Percentiles rank a stretch among this genome's conserved stretches.
These are phyloP conservation scores for Platichthys stellatus DNA, from an alignment of 2,113 vertebrate genomes.

Conservation along the genomic window DNA sequence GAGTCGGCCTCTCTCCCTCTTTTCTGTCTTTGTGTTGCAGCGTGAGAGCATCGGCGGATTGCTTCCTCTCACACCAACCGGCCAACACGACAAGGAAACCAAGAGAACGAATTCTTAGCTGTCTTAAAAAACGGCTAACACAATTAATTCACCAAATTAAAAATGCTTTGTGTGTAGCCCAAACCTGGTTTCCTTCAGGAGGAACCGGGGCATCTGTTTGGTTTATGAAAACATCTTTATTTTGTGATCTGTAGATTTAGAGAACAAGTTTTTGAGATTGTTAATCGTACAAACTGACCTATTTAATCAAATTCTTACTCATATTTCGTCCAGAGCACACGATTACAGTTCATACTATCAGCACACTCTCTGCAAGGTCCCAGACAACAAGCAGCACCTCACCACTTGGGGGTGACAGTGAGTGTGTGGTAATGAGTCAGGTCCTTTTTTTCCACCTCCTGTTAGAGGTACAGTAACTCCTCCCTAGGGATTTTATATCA, in stretches of 20 bases:
- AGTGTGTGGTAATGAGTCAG: slow-evolving; percentile 51
- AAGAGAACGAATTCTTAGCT: slow-evolving; percentile 4
- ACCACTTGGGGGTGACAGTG: slow-evolving; percentile 74
- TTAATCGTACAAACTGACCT: too few species aligned
- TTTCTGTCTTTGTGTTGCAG: slow-evolving; percentile 71
- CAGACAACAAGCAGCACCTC: slow-evolving; percentile 50
- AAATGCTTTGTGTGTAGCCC: slow-evolving; percentile 14
- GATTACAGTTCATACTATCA: slow-evolving; percentile 1
- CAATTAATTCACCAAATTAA: slow-evolving; percentile 44
- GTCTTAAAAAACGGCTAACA: slow-evolving; percentile 30
- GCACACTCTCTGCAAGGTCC: slow-evolving; percentile 4
- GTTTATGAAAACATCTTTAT: not conserved
- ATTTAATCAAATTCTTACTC: not conserved
- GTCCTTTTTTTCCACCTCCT: slow-evolving; percentile 21
- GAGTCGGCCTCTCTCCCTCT: slow-evolving; percentile 75
- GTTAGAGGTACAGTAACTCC: slow-evolving; percentile 39
- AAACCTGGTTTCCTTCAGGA: not conserved
- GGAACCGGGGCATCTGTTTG: not conserved
- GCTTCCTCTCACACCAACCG: slow-evolving; percentile 63
- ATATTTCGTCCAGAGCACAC: not conserved
- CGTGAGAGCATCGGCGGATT: slow-evolving; percentile 57
- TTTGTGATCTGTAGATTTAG: not conserved
- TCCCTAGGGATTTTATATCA: slow-evolving; percentile 55
- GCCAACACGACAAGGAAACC: slow-evolving; percentile 49
- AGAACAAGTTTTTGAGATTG: not conserved